Evolutionary conservation across 2,113 vertebrate genomes (phyloP), one percentile per base, ranked within the genome.

Genomic region (Bungarus multicinctus): DNA sequence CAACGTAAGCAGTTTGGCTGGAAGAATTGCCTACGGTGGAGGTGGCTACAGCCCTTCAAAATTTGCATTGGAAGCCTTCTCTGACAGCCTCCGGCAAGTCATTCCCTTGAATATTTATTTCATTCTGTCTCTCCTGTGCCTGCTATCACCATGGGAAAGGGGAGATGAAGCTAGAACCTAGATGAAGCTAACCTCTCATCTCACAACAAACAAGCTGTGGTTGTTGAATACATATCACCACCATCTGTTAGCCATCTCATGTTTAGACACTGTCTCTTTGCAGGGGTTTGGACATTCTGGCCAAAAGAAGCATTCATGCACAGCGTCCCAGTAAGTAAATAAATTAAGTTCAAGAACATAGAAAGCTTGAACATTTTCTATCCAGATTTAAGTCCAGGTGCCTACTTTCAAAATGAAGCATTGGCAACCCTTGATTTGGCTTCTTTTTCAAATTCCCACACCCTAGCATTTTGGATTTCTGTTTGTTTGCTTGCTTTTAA

Each of bases 31-130:
- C 30, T 5, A 88, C 0, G 55, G 96, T 0, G 97, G 98, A 0
- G 98, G 98, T 0, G 98, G 98, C 2, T 98, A 98, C 95, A 98
- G 97, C 1, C 92, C 98, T 91, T 98, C 98, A 54, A 98, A 98
- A 94, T 97, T 95, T 52, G 98, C 98, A 0, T 97, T 98, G 6
- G 98, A 98, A 92, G 97, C 98, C 58, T 98, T 98, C 94, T 98
- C 98, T 4, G 98, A 98, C 95, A 97, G 97, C 27, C 96, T 98
- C 8, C 95, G 98, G 98, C 98, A 94, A 97, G 25, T 85, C 91
- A 64, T 39, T 81, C 34, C 34, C 69, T 39, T 8, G 34, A 2
- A 39, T 81, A 81, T 39, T 81, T 22, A 39, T 81, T 81, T 81
- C 34, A 39, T 81, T 39, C 34, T 81, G 69, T 81, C 34, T 81